Evolutionary conservation across 2,797 vertebrate genomes (phyloP).

Genomic region (Melanogrammus aeglefinus): DNA sequence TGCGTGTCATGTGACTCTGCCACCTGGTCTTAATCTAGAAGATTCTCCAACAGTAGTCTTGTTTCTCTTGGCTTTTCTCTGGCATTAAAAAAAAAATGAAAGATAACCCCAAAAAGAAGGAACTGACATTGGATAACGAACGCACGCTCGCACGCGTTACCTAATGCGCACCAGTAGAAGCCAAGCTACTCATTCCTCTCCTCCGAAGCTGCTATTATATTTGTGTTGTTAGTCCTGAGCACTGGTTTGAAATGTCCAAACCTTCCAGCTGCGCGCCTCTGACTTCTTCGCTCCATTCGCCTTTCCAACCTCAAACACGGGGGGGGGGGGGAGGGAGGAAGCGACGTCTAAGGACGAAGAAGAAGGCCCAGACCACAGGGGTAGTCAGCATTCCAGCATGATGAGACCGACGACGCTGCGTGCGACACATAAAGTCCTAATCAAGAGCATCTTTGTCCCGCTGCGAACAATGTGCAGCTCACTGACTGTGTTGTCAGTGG

Average conservation of each 20-base stretch:
- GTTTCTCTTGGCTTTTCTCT: conserved; percentile 64
- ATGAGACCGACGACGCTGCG: conserved; percentile 57
- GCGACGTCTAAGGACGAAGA: conserved; percentile 38
- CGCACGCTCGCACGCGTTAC: no score
- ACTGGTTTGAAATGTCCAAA: conserved; percentile 40
- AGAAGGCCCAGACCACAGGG: conserved; percentile 55
- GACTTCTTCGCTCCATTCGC: conserved; percentile 28
- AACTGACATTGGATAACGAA: neutral
- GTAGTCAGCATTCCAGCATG: conserved; percentile 63
- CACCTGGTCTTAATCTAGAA: conserved; percentile 50
- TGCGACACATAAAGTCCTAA: conserved; percentile 55
- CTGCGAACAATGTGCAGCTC: conserved; percentile 34
- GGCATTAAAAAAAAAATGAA: conserved; percentile 60
- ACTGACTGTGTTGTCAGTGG: conserved; percentile 19
- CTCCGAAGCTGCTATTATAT: conserved; percentile 52
- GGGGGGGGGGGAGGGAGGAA: neutral
- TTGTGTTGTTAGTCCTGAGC: conserved; percentile 45
- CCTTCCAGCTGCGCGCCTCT: conserved; percentile 46
- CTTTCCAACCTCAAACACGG: conserved; percentile 64
- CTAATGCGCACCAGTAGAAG: conserved; percentile 38
- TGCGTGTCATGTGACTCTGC: conserved; percentile 32
- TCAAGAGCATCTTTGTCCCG: conserved; percentile 61
- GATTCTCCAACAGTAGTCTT: conserved; percentile 63
- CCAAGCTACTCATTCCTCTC: conserved; percentile 21
- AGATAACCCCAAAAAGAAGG: neutral